Base-by-base conservation (phyloP, 2,113 vertebrate genomes). In the Edolisoma coerulescens region DNA sequence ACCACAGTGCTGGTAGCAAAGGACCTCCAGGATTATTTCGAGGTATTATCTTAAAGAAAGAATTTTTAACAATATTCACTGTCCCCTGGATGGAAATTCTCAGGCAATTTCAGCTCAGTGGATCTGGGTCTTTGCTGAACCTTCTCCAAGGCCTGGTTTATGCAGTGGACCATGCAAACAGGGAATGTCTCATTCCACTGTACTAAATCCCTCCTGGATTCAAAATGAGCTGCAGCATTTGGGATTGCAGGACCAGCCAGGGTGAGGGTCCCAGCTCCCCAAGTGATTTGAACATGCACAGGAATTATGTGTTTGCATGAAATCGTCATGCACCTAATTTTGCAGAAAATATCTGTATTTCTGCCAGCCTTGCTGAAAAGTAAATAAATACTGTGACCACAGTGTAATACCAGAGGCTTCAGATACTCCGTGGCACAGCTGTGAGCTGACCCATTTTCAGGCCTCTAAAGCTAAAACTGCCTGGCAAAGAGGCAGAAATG, bases 361-460 rank as follows among this genome's bases (percentile, higher is more conserved):
- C 74, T 64, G 37, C 37, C 79, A 86, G 79, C 12, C 10, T 7
- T 84, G 39, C 69, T 86, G n/a, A 53, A 32, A 60, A 93, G 78
- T 69, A 92, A 91, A 89, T 69, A 89, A 94, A 70, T 22, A 59
- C 52, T 52, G 60, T 84, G 88, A 61, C 49, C 41, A 33, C 13
- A 6, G 24, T 56, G 45, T 68, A 90, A 93, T 39, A 54, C 15
- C 39, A 65, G 42, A 56, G 56, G 52, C 42, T 59, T 89, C 22
- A 35, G 60, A 12, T 41, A 26, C 26, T 67, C 50, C 2, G 6
- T 77, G 53, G 20, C 49, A 59, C 77, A 56, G 71, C 80, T 82
- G 93, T 50, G 89, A 96, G 44, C 39, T 96, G 94, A 91, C 94
- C 86, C 91, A 89, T 81, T 97, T 95, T 53, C 35, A 61, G 61